Base-by-base conservation (phyloP, 2,113 vertebrate genomes). In the Isichthys henryi region DNA sequence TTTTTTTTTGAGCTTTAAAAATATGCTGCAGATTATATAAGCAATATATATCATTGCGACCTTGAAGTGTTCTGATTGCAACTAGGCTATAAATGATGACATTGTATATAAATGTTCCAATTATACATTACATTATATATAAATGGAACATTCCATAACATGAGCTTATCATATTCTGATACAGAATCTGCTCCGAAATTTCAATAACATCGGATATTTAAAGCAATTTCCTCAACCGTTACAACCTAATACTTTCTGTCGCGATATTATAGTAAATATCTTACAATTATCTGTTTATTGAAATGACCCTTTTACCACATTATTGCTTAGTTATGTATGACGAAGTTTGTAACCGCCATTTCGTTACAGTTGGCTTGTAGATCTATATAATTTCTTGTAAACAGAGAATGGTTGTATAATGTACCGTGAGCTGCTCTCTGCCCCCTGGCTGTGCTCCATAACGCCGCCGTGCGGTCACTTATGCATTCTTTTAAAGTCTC, bases 391-490 rank as follows among this genome's bases (percentile, higher is more conserved):
- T 17, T 80, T 80, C 74, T 87, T 35, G 49, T 52, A 87, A 31
- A 27, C 23, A 48, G 31, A 87, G 48, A 27, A 35, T 11, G 31
- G 13, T 35, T 87, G 15, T 31, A 52, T 31, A 48, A 53, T 53
- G 85, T 53, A 27, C 50, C 43, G 43, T 83, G 27, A 23, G 8
- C 23, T 10, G 50, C 27, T n/a, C 39, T 56, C 46, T 27, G n/a
- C 7, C 27, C 6, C 15, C 45, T 88, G 48, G n/a, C 45, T 17
- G 39, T 48, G n/a, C 31, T 5, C 43, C 6, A 62, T 4, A 4
- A 49, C 87, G 88, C 91, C 90, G 56, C 88, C 93, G 91, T 45
- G 86, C 77, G 92, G 89, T 35, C 48, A 0, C 0, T 13, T 10
- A n/a, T 15, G 39, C 35, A 62, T 49, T 9, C 21, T 56, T 56